Evolutionary conservation across 1,140 invertebrate genomes (phyloP).

Genomic region (Drosophila teissieri): DNA sequence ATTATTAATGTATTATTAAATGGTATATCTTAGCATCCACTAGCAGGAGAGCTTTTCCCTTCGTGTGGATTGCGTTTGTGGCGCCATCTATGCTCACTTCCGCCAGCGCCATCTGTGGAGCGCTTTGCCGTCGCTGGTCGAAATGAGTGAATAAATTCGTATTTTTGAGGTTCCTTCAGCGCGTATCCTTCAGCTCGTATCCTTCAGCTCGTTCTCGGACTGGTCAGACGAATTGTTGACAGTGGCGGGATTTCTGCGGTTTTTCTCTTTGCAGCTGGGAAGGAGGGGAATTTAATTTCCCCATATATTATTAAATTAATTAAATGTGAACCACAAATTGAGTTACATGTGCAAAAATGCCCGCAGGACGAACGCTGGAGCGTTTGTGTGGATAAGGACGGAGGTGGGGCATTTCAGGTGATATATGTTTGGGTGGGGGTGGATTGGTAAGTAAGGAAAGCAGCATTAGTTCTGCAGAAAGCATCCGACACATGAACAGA

Average conservation of each 20-base stretch:
- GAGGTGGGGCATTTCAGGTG: conserved; percentile 9
- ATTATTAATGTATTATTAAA: no score
- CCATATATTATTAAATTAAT: conserved; percentile 78
- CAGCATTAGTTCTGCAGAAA: no score
- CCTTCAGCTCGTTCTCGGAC: background rate
- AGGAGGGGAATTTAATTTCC: conserved; percentile 37
- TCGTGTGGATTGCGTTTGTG: conserved; percentile 57
- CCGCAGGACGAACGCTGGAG: conserved; percentile 43
- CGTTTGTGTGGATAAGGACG: conserved; percentile 25
- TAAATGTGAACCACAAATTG: conserved; percentile 80
- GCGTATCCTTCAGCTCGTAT: conserved; percentile 9
- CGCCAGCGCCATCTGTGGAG: conserved; percentile 53
- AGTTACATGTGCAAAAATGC: conserved; percentile 78
- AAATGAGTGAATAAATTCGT: background rate
- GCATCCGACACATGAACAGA: no score
- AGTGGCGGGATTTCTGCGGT: conserved; percentile 54
- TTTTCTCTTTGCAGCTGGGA: conserved; percentile 17
- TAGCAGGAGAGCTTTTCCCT: conserved; percentile 36
- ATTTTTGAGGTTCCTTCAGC: conserved; percentile 3
- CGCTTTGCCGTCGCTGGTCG: conserved; percentile 13
- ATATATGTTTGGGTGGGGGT: conserved; percentile 25
- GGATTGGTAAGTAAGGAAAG: conserved; percentile 5
- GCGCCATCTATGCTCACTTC: conserved; percentile 35
- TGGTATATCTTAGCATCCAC: conserved; percentile 1
- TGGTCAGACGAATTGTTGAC: conserved; percentile 33